Evolutionary conservation across 1,140 invertebrate species (phyloP).

Genomic region (Vollenhovia emeryi): DNA sequence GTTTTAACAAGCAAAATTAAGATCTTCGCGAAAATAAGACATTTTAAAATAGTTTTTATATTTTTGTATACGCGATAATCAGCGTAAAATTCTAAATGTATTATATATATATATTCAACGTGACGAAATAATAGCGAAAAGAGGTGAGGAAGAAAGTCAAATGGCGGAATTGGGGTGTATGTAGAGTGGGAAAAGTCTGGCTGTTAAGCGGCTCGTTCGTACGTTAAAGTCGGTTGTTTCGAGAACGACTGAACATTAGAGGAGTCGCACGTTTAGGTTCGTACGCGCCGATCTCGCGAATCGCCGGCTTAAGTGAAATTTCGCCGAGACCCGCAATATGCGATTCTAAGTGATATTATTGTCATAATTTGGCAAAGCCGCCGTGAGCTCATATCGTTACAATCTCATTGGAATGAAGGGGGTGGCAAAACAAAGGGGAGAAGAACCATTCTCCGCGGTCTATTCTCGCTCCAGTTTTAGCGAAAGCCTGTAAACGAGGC

Average conservation of each 20-base stretch:
- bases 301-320: slow-evolving; percentile 69
- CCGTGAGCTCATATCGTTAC: slow-evolving; percentile 51
- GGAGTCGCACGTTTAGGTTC: slow-evolving; percentile 12
- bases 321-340: slow-evolving; percentile 18
- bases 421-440: background rate
- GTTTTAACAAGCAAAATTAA: background rate
- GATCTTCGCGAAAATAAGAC: background rate
- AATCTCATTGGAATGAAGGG: slow-evolving; percentile 26
- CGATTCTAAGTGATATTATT: slow-evolving; percentile 69
- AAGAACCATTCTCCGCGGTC: background rate
- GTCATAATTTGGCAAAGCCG: slow-evolving; percentile 68
- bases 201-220: slow-evolving; percentile 64
- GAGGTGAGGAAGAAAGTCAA: background rate
- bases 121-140: background rate
- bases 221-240: slow-evolving; percentile 60
- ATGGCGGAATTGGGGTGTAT: background rate
- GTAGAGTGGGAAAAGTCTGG: background rate
- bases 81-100: background rate
- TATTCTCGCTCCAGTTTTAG: slow-evolving; percentile 33
- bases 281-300: slow-evolving; percentile 50
- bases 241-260: slow-evolving; percentile 65
- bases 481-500: slow-evolving; percentile 53
- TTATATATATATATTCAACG: no score
- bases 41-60: background rate
- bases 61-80: background rate